Evolutionary conservation across 2,797 vertebrate species (phyloP).

Genomic region (Naso thynnoides): DNA sequence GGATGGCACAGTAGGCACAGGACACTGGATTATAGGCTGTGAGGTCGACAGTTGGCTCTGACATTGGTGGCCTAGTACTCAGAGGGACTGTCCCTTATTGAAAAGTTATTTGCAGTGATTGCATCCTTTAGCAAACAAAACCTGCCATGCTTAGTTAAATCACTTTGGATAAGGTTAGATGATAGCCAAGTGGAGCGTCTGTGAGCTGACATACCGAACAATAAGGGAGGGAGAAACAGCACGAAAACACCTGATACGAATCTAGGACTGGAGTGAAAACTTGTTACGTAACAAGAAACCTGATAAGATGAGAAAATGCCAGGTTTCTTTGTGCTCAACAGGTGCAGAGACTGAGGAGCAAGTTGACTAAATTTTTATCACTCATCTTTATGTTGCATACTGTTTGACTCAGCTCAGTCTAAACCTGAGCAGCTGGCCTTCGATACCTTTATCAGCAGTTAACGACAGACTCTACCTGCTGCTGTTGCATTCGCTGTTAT

Average conservation of each 20-base stretch:
- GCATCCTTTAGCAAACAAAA: slow-evolving; percentile 5
- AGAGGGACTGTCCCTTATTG: neutral
- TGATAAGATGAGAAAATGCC: slow-evolving; percentile 12
- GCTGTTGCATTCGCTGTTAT: slow-evolving; percentile 62
- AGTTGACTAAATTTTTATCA: neutral
- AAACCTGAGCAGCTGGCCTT: slow-evolving; percentile 55
- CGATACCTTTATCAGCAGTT: slow-evolving; percentile 61
- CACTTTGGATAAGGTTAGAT: neutral
- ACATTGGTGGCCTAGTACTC: slow-evolving; percentile 3
- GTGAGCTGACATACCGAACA: slow-evolving; percentile 5
- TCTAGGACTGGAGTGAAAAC: slow-evolving; percentile 19
- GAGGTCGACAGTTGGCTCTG: slow-evolving; percentile 2
- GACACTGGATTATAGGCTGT: slow-evolving; percentile 23
- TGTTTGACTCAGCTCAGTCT: slow-evolving; percentile 1
- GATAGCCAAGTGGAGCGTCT: neutral
- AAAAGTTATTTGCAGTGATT: slow-evolving; percentile 14
- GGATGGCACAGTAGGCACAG: slow-evolving; percentile 31
- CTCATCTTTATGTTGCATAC: slow-evolving; percentile 3
- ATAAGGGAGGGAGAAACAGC: neutral
- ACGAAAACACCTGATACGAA: slow-evolving; percentile 41
- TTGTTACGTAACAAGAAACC: slow-evolving; percentile 41
- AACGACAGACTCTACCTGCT: slow-evolving; percentile 56
- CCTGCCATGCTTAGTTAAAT: neutral
- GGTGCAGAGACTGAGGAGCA: slow-evolving; percentile 22
- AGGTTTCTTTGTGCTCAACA: slow-evolving; percentile 28